A percentile compares a stretch with the other conserved stretches of the same genome.
Evolutionary conservation across 2,888 invertebrate genomes (phyloP).

Genomic region (Heliconius ismenius): DNA sequence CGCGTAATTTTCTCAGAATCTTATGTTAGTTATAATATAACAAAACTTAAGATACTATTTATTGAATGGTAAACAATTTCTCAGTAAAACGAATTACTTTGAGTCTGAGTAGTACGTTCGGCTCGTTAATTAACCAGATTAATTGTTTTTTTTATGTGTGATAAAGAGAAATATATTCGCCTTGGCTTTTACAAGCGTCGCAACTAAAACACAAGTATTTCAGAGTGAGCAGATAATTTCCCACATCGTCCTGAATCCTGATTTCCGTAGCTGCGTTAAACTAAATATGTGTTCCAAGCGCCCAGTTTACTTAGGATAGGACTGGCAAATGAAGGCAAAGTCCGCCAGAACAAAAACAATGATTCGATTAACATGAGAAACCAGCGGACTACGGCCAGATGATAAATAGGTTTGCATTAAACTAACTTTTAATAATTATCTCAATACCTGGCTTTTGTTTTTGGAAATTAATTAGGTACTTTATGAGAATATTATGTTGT

Average conservation of each 20-base stretch:
- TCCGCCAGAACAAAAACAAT: constrained; percentile 53
- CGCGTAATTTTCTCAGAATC: background rate
- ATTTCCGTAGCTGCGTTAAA: constrained; percentile 31
- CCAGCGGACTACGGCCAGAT: constrained; percentile 44
- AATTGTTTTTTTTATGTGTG: too few relatives aligned
- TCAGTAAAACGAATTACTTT: background rate
- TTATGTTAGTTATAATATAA: background rate
- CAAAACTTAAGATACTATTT: background rate
- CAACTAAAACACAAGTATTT: background rate
- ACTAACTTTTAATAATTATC: constrained; percentile 27
- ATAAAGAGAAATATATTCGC: background rate
- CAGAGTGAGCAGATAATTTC: background rate
- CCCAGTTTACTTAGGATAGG: constrained; percentile 54
- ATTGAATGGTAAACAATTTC: background rate
- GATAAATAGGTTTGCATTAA: constrained; percentile 36
- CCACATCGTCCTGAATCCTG: constrained; percentile 23
- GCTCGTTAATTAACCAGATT: too few relatives aligned
- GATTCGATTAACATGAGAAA: constrained; percentile 53
- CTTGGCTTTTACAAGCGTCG: background rate
- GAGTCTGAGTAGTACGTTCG: background rate
- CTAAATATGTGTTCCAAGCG: constrained; percentile 49
- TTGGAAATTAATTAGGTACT: background rate
- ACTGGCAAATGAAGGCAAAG: constrained; percentile 50
- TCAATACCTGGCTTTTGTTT: background rate
- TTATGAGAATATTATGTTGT: background rate